Evolutionary conservation across 2,113 vertebrate genomes (phyloP).

Genomic region (Cephalophus harveyi): DNA sequence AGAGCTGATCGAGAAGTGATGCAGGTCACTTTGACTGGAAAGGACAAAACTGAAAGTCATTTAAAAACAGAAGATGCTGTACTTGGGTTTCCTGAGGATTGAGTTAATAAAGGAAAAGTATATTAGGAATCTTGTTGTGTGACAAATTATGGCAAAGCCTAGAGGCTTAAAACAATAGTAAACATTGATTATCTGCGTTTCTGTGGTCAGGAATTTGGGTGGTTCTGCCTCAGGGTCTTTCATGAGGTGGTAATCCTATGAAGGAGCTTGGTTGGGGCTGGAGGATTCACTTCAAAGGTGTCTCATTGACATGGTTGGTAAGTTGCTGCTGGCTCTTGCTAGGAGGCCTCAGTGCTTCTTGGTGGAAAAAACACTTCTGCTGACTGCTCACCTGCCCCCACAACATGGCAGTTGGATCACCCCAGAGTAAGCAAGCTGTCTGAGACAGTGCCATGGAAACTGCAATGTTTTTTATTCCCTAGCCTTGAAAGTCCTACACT

Average conservation of each 20-base stretch:
- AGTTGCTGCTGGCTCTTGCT: not conserved
- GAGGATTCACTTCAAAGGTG: not conserved
- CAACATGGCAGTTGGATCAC: not conserved
- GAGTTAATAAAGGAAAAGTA: not conserved
- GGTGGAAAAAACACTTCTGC: not conserved
- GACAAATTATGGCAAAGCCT: not conserved
- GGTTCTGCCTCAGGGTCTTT: not conserved
- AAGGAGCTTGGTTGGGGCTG: not conserved
- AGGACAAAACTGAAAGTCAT: not conserved
- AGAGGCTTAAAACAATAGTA: not conserved
- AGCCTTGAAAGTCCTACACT: not conserved
- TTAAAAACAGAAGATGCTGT: not conserved
- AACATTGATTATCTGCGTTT: not conserved
- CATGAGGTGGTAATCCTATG: not conserved
- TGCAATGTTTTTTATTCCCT: not conserved
- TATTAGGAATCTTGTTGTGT: not conserved
- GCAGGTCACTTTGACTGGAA: not conserved
- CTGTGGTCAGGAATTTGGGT: not conserved
- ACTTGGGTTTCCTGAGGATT: not conserved
- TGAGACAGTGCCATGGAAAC: not conserved
- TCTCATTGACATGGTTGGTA: not conserved
- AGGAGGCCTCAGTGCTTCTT: not conserved
- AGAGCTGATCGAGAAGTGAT: not conserved
- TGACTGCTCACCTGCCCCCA: not conserved
- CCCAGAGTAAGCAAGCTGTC: not conserved